Evolutionary conservation across 1,140 invertebrate species (phyloP).

Genomic region (Drosophila tristis): DNA sequence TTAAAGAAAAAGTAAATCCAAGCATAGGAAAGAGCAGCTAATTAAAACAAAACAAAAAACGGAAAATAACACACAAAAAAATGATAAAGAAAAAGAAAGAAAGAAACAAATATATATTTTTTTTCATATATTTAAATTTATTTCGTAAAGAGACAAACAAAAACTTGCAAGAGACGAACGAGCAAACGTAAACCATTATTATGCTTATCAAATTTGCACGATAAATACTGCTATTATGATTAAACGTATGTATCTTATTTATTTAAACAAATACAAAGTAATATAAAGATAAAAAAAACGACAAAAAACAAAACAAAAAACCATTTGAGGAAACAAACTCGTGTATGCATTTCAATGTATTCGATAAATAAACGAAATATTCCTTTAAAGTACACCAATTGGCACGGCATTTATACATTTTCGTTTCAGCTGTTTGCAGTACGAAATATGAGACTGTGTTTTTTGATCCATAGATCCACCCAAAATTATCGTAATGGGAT

Average conservation of each 20-base stretch:
- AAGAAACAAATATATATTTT: conserved; percentile 73
- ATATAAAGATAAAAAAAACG: conserved; percentile 66
- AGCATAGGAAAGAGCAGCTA: conserved; percentile 46
- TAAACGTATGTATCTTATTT: conserved; percentile 84
- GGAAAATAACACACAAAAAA: conserved; percentile 64
- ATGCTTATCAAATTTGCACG: conserved; percentile 84
- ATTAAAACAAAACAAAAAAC: conserved; percentile 7
- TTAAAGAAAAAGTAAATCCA: conserved; percentile 96
- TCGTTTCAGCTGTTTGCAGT: too few relatives aligned
- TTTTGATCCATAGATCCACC: too few relatives aligned
- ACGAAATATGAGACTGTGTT: too few relatives aligned
- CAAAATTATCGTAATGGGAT: too few relatives aligned
- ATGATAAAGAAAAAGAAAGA: conserved; percentile 18
- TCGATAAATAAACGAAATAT: conserved; percentile 84
- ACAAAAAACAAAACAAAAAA: conserved; percentile 56
- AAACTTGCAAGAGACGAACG: conserved; percentile 62
- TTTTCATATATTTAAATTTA: conserved; percentile 82
- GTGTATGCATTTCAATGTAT: conserved; percentile 84
- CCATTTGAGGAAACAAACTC: conserved; percentile 76
- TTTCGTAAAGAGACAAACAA: conserved; percentile 69
- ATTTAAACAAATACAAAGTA: conserved; percentile 84
- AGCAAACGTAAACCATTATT: conserved; percentile 81
- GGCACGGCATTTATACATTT: too few relatives aligned
- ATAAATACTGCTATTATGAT: conserved; percentile 84
- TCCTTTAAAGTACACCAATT: conserved; percentile 73